Conservation (phyloP, 2,797 vertebrate genomes). For the Lepus oiostolus region DNA sequence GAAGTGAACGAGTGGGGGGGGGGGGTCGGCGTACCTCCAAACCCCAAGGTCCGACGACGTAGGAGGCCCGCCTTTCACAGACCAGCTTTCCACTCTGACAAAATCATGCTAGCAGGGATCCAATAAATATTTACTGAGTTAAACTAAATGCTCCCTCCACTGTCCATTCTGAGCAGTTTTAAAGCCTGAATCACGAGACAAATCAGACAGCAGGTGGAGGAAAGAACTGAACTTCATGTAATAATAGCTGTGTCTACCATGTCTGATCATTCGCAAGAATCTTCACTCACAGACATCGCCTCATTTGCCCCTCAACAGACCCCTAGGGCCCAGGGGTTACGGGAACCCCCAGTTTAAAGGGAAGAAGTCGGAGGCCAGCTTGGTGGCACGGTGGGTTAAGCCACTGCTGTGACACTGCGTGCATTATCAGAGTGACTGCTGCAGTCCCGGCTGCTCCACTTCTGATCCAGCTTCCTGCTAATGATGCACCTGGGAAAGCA, state of each 20-base stretch:
- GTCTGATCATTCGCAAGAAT: neutral
- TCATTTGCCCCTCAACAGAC: neutral
- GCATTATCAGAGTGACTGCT: too few relatives aligned
- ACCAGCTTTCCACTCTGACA: neutral
- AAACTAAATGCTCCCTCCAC: neutral
- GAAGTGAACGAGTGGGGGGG: neutral
- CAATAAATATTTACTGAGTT: neutral
- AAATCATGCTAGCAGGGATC: neutral
- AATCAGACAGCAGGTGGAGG: neutral
- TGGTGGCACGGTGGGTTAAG: too few relatives aligned
- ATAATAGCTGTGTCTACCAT: neutral
- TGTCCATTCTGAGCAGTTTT: neutral
- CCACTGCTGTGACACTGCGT: too few relatives aligned
- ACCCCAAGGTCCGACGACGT: neutral
- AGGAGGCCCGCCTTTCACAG: neutral
- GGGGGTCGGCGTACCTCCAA: neutral
- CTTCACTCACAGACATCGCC: neutral
- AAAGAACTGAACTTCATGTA: conserved; percentile 52
- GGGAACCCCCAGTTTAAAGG: neutral
- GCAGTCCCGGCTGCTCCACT: too few relatives aligned
- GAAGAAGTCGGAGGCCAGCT: neutral
- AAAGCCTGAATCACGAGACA: neutral
- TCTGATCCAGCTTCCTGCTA: too few relatives aligned
- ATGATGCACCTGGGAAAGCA: too few relatives aligned
- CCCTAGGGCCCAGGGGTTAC: neutral